phyloP scores from a whole-genome alignment of 2,888 invertebrate species.

The Rotaria magnacalcarata region DNA sequence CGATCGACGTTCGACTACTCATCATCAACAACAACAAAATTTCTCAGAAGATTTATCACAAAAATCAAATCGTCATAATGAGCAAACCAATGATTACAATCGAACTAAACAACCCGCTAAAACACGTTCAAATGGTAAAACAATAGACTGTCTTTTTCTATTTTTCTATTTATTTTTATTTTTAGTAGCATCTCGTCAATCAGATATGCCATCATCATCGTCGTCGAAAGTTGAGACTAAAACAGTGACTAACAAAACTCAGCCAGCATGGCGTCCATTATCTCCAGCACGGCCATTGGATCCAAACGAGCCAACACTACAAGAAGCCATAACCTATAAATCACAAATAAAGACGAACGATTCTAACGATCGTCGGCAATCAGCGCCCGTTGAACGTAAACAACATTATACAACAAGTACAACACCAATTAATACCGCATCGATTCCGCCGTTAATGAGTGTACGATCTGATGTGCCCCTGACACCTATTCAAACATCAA shows the following conservation, averaged over 20 bases:
- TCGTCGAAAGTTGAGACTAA: background rate
- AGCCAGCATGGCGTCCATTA: background rate
- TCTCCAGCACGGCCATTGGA: background rate
- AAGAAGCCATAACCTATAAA: background rate
- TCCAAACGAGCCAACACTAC: background rate
- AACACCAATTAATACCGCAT: background rate
- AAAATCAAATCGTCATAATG: background rate
- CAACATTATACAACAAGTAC: background rate
- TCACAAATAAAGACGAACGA: background rate
- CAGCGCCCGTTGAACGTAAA: background rate
- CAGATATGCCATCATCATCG: background rate
- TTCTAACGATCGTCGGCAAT: background rate
- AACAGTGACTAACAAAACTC: background rate
- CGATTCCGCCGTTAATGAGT: constrained; percentile 15
- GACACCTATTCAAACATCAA: too few species aligned
- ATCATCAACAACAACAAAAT: background rate
- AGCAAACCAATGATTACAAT: background rate
- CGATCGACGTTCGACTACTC: background rate
- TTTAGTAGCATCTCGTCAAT: background rate
- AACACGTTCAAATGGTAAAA: background rate
- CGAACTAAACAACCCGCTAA: background rate
- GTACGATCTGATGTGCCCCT: background rate
- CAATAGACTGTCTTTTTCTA: background rate
- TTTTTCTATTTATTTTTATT: background rate
- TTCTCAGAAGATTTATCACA: background rate